Evolutionary conservation across 2,888 invertebrate species (phyloP).

Genomic region (Euplagia quadripunctaria): DNA sequence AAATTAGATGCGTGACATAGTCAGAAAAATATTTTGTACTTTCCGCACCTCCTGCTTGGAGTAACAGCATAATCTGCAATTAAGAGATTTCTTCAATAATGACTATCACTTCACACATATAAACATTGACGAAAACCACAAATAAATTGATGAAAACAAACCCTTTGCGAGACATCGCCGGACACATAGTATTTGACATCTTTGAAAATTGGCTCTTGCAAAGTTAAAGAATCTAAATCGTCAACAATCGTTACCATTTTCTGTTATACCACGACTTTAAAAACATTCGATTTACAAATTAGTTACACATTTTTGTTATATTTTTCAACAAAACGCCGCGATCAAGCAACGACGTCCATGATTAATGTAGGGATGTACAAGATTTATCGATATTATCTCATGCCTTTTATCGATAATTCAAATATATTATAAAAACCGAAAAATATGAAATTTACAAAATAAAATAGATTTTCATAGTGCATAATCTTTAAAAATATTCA

Average conservation of each 20-base stretch:
- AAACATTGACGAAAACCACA: slow-evolving; percentile 63
- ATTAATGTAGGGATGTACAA: slow-evolving; percentile 56
- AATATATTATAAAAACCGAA: too few species aligned
- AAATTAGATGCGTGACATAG: slow-evolving; percentile 97
- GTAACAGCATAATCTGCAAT: slow-evolving; percentile 91
- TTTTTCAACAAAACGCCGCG: slow-evolving; percentile 72
- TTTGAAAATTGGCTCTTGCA: slow-evolving; percentile 91
- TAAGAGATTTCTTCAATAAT: slow-evolving; percentile 50
- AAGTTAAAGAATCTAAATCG: slow-evolving; percentile 84
- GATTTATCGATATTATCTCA: not conserved
- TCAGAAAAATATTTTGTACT: slow-evolving; percentile 95
- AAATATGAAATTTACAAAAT: too few species aligned
- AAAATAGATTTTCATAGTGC: too few species aligned
- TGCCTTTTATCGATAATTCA: too few species aligned
- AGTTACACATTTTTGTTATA: slow-evolving; percentile 72
- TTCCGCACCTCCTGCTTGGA: slow-evolving; percentile 96
- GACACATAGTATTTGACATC: slow-evolving; percentile 94
- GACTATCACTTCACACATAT: slow-evolving; percentile 53
- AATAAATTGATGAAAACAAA: slow-evolving; percentile 77
- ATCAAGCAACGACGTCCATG: slow-evolving; percentile 77
- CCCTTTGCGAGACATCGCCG: slow-evolving; percentile 92
- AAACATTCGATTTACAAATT: slow-evolving; percentile 58
- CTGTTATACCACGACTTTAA: slow-evolving; percentile 61
- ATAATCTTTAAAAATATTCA: too few species aligned
- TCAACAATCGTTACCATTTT: slow-evolving; percentile 87